phyloP scores from a whole-genome alignment of 2,888 invertebrate genomes.

The Drosophila austrosaltans region DNA sequence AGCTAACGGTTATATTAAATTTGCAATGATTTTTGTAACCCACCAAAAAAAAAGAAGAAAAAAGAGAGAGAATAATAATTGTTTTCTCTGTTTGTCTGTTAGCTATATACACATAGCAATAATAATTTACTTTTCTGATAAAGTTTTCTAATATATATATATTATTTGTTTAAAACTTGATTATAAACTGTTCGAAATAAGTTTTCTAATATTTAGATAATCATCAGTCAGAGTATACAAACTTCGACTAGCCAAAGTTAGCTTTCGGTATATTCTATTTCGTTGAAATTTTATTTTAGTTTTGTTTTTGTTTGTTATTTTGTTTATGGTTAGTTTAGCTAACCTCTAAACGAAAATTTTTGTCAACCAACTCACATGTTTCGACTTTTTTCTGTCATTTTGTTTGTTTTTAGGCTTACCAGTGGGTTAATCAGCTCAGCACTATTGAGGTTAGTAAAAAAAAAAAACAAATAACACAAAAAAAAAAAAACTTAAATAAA shows the following conservation, averaged over 20 bases:
- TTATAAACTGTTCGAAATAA: no score
- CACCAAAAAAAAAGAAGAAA: conserved; percentile 5
- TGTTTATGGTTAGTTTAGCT: conserved; percentile 6
- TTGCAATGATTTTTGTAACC: not conserved
- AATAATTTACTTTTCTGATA: no score
- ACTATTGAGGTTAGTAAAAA: conserved; percentile 62
- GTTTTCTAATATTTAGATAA: no score
- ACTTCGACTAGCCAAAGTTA: not conserved
- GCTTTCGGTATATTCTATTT: not conserved
- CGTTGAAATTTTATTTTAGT: not conserved
- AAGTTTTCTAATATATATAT: no score
- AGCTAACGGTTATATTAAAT: not conserved
- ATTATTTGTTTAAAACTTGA: no score
- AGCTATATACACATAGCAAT: no score
- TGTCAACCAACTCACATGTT: conserved; percentile 11
- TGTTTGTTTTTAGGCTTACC: conserved; percentile 64
- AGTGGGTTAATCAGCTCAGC: conserved; percentile 66
- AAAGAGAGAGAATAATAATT: not conserved
- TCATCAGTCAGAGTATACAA: not conserved
- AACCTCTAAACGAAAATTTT: conserved; percentile 11
- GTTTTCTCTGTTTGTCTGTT: no score
- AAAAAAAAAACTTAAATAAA: not conserved
- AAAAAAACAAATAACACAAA: not conserved
- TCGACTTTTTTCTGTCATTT: conserved; percentile 41
- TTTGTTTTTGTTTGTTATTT: not conserved